Percentiles rank a stretch among this genome's conserved stretches.
phyloP scores from a whole-genome alignment of 2,888 invertebrate genomes.

The Euclidia mi region DNA sequence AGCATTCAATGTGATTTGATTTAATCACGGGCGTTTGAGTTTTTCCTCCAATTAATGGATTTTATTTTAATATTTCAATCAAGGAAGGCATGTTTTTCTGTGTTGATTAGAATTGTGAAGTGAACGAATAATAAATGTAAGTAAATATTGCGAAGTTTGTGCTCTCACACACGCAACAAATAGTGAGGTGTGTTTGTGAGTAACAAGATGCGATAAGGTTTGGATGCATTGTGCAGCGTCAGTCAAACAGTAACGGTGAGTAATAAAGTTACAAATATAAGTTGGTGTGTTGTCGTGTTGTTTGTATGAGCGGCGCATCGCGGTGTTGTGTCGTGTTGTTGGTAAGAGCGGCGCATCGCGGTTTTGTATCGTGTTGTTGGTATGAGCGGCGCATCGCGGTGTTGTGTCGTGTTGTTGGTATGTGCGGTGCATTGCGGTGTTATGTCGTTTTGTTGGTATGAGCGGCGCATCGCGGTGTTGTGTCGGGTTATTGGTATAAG shows the following conservation, averaged over 20 bases:
- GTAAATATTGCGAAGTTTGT: too few species aligned
- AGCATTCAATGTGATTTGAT: conserved; percentile 17
- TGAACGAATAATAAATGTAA: too few species aligned
- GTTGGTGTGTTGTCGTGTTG: not conserved
- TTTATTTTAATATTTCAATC: conserved; percentile 7
- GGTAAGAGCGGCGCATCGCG: too few species aligned
- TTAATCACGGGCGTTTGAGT: conserved; percentile 9
- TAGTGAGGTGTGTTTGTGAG: not conserved
- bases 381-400: too few species aligned
- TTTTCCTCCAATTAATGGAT: conserved; percentile 6
- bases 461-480: too few species aligned
- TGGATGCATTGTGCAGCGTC: not conserved
- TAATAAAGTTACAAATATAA: not conserved
- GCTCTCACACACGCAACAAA: not conserved
- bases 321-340: too few species aligned
- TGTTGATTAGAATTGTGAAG: conserved; percentile 2
- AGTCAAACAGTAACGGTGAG: conserved; percentile 5
- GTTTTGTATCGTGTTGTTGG: too few species aligned
- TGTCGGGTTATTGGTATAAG: too few species aligned
- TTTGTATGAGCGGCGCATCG: not conserved
- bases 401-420: too few species aligned
- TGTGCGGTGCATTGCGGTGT: too few species aligned
- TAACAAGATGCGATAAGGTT: not conserved
- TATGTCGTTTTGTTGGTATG: too few species aligned
- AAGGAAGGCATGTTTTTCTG: not conserved